Evolutionary conservation across 2,113 vertebrate genomes (phyloP).

Genomic region (Sapayoa aenigma): DNA sequence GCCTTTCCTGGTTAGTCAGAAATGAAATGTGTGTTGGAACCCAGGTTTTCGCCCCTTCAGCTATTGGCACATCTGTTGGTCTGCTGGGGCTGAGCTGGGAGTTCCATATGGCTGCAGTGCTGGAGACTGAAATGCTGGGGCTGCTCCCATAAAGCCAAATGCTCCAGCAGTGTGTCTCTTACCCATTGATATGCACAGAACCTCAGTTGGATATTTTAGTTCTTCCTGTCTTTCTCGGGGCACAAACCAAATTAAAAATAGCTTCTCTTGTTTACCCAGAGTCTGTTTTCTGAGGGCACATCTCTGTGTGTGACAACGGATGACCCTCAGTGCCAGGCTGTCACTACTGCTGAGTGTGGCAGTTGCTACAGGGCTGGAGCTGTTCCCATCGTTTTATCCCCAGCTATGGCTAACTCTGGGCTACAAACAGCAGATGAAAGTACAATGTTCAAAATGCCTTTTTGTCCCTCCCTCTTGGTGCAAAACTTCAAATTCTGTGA

Average conservation of each 20-base stretch:
- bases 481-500: not conserved
- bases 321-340: not conserved
- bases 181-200: not conserved
- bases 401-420: not conserved
- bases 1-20: not conserved
- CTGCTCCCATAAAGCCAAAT: not conserved
- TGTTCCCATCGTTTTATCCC: not conserved
- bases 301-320: not conserved
- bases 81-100: not conserved
- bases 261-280: not conserved
- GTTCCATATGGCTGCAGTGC: not conserved
- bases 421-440: not conserved
- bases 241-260: not conserved
- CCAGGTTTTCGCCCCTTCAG: constrained; percentile 9
- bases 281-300: not conserved
- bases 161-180: not conserved
- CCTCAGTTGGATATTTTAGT: not conserved
- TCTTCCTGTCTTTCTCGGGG: not conserved
- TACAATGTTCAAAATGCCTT: not conserved
- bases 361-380: not conserved
- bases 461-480: not conserved
- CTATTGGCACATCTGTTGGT: constrained; percentile 27
- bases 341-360: not conserved
- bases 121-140: not conserved
- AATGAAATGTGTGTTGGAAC: not conserved